Conservation (phyloP, 1,140 invertebrate species). For the Zaprionus lachaisei region DNA sequence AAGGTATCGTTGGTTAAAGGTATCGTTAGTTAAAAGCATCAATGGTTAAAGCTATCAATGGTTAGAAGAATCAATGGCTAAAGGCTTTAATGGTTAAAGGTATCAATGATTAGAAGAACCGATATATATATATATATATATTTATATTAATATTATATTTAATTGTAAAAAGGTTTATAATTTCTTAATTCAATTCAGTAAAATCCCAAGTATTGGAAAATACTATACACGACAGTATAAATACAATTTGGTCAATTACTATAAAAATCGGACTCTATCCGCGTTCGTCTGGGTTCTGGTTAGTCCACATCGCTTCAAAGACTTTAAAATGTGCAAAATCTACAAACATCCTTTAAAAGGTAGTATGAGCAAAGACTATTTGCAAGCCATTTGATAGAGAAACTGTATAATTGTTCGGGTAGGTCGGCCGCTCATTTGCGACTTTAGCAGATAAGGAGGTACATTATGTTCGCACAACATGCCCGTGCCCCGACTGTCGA, state of each 20-base stretch:
- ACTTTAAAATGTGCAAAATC: not conserved
- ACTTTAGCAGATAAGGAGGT: conserved; percentile 87
- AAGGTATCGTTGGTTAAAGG: too few species aligned
- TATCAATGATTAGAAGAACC: too few species aligned
- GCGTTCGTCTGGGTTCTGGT: not conserved
- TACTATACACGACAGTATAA: not conserved
- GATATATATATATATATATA: too few species aligned
- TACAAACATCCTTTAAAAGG: not conserved
- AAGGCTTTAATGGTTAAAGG: not conserved
- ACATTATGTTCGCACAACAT: conserved; percentile 85
- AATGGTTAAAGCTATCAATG: not conserved
- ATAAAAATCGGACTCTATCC: not conserved
- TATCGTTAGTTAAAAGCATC: too few species aligned
- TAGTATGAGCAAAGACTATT: not conserved
- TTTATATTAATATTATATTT: too few species aligned
- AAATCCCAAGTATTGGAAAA: not conserved
- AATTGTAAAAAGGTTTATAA: not conserved
- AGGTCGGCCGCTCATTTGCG: conserved; percentile 86
- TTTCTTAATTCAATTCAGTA: not conserved
- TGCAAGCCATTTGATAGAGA: conserved; percentile 85
- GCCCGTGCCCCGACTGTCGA: conserved; percentile 89
- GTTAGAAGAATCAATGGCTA: too few species aligned
- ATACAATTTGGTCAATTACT: not conserved
- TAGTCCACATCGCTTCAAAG: not conserved
- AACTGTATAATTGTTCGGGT: conserved; percentile 87